Base-by-base conservation (phyloP, 1,140 invertebrate genomes). In the Aphelinus certus region DNA sequence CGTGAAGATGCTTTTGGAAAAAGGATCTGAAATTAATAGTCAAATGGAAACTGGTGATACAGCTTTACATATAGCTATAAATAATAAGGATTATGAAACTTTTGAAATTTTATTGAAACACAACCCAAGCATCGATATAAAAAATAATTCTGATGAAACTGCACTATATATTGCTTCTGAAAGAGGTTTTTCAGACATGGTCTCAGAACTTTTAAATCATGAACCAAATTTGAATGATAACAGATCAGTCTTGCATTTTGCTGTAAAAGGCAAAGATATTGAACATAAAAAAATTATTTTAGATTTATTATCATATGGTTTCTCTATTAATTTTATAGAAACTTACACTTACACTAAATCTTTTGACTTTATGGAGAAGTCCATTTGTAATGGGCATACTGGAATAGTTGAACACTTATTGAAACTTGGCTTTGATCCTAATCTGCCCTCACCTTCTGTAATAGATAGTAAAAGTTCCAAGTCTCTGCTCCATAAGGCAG, bases 161-260 rank as follows among this genome's bases (percentile, higher is more conserved):
- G 45, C 67, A 7, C 49, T 70, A 46, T 60, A 60, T 9, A 42
- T 60, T 46, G 67, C 67, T 49, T 56, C 47, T 9, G 53, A 58
- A 51, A n/a, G 7, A 61, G 67, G 67, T 26, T 42, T 26, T 1
- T 6, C 49, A 42, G 43, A 60, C 7, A 48, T 70, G 9, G 56
- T 70, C 7, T 2, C 5, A 48, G n/a, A 60, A 51, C 9, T 70
- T 42, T 48, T 70, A 9, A 7, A 48, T 3, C n/a, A 7, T 7
- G 48, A 70, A 60, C 67, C 67, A 43, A 43, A 70, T 49, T 1
- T 43, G 1, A 5, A 42, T 1, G 42, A 48, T 48, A 70, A 70
- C 49, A 58, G 60, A 49, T 58, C 42, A 43, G 67, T 57, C 6
- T 47, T 70, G 26, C 49, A 58, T 58, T 70, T 7, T 60, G 67